Base-by-base conservation (phyloP, 2,797 vertebrate genomes). In the Lepus townsendii region DNA sequence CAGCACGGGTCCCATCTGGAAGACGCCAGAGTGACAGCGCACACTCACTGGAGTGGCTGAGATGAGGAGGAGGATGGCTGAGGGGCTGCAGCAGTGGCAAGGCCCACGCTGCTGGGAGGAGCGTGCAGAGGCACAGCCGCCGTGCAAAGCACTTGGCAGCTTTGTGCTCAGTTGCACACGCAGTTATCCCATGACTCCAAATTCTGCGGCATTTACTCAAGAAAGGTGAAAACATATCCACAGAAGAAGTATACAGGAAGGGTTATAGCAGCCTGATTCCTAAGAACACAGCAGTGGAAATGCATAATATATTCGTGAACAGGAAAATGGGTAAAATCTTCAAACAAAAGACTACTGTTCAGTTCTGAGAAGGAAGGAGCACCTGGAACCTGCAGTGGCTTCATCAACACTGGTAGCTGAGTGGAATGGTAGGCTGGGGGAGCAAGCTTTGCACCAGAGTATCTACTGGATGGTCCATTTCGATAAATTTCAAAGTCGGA, bases 371-470 rank as follows among this genome's bases (percentile, higher is more conserved):
- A 66, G 27, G 24, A 14, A n/a, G 17, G 69, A 52, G 14, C 3
- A 38, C 42, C 11, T 30, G 19, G 50, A 0, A 22, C 1, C 11
- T 5, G 4, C 2, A 5, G 27, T 6, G 2, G 47, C 4, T 11
- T 6, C 8, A 27, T 6, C 8, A 27, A 4, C 1, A 1, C 16
- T 7, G 4, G 42, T 47, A 7, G 14, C 11, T 17, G 83, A 69
- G n/a, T 63, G n/a, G 82, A 76, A 54, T 57, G 54, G 4, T 20
- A 57, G 54, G 54, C 4, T 2, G 54, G 13, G 54, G 54, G 13
- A 57, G 19, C 16, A 76, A 42, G 68, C 38, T 30, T 62, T 17
- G 38, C 7, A 22, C 19, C 26, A 52, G 17, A 54, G 19, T 24
- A 9, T 0, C 22, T 2, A 32, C 11, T 22, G 1, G 24, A 2